Evolutionary conservation across 2,888 invertebrate species (phyloP), one percentile per base, ranked within the genome.

Genomic region (Melieria picta): DNA sequence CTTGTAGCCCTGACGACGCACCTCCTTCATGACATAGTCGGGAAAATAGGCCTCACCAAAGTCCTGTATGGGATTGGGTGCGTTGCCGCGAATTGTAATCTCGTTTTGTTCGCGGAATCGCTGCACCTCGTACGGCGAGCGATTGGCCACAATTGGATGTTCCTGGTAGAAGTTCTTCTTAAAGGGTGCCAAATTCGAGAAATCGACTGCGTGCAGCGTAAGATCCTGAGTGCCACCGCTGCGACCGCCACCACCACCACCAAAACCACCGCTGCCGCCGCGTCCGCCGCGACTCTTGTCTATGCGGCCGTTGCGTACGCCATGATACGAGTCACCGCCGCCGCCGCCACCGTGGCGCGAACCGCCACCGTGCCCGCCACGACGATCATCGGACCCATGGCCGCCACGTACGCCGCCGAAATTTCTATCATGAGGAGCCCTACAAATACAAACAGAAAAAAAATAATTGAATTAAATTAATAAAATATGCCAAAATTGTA

Each of bases 341-440:
- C 96, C 95, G 69, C 80, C 80, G 96, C 98, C 98, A 96, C 11
- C 97, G 96, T 13, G 97, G 95, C 95, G 96, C 97, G 96, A 96
- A 52, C 96, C 96, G 82, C 97, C 96, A 57, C 96, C 95, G 69
- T 79, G 84, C 93, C 94, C 60, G 96, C 97, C 89, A 96, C 97
- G 87, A 94, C 97, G 55, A 95, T 89, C 89, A 95, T 98, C 98
- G 30, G 79, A 98, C 56, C 84, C 83, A 74, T 83, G 82, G 79
- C 77, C 64, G 80, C 81, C 69, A 57, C 73, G 72, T 61, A 78
- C 80, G 65, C 76, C 69, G 63, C 82, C 82, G 76, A 80, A 85
- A 76, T 83, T 84, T 79, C 83, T 86, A 78, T 85, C 85, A 78
- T 85, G 85, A 77, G 85, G 85, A 78, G 85, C 82, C 85, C 85